Percentiles rank a stretch among this genome's conserved stretches.
Evolutionary conservation across 2,113 vertebrate genomes (phyloP).

Genomic region (Colius striatus): DNA sequence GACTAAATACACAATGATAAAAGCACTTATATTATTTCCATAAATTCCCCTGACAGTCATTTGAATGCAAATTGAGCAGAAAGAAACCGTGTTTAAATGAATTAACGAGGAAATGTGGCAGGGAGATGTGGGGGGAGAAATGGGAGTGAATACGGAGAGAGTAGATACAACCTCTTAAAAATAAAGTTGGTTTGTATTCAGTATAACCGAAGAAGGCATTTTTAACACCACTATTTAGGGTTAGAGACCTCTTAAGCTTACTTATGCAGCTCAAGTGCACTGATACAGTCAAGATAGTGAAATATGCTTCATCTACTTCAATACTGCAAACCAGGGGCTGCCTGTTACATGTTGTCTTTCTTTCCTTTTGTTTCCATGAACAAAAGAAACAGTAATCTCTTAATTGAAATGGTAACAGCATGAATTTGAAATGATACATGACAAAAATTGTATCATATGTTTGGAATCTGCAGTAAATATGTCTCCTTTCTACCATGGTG

Average conservation of each 20-base stretch:
- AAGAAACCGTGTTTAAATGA: constrained; percentile 56
- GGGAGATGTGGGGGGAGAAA: neutral
- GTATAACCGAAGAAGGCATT: neutral
- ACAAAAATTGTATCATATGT: constrained; percentile 27
- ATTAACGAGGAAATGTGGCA: constrained; percentile 7
- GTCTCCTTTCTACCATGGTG: neutral
- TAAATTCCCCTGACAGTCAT: constrained; percentile 61
- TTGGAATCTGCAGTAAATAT: constrained; percentile 15
- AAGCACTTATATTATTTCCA: constrained; percentile 71
- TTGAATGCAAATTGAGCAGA: constrained; percentile 62
- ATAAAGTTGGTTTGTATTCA: neutral
- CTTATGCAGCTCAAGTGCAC: neutral
- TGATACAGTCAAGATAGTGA: neutral
- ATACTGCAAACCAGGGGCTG: neutral
- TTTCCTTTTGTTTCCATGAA: constrained; percentile 40
- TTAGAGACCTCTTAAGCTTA: neutral
- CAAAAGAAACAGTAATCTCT: constrained; percentile 15
- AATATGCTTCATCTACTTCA: neutral
- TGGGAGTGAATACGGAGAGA: neutral
- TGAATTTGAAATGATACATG: constrained; percentile 19
- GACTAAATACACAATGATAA: constrained; percentile 63
- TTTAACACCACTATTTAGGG: constrained; percentile 14
- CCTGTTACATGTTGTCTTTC: neutral
- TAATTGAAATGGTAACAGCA: constrained; percentile 21
- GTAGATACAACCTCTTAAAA: constrained; percentile 25